Evolutionary conservation across 92 coral and sea anemone species (phyloP), one percentile per base, ranked within the genome.

Genomic region (Umimayanthus chanpuru): DNA sequence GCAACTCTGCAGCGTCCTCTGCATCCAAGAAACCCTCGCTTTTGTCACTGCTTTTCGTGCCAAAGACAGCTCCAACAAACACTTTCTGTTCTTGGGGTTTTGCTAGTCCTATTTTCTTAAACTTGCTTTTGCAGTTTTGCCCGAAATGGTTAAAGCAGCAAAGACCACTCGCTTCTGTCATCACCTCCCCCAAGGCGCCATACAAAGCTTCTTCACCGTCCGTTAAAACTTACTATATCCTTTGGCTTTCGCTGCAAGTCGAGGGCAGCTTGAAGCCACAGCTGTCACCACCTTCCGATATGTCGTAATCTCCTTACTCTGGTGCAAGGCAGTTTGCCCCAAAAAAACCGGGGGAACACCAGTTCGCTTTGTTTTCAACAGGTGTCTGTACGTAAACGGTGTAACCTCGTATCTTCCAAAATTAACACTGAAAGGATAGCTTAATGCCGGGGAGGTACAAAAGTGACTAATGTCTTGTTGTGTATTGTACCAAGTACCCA

Each of bases 401-500:
- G 91, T 92, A 12, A 92, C 89, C 36, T 87, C 89, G 55, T 38
- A 92, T 2, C 74, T 5, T 4, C 94, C 94, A 85, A 90, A 88
- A 18, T 75, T 86, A 67, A 92, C 91, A 32, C 90, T 74, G 66
- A 86, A 82, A 2, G 94, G 92, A 64, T 89, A 86, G n/a, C 90
- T 80, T 0, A 58, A 73, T 23, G 41, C 65, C 49, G 85, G 81
- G 40, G 88, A 89, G 8, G 76, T 58, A 36, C 92, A 86, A 70
- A 92, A 92, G 4, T 92, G 77, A 23, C 88, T 85, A 26, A 92
- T 89, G 65, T 92, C 92, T 44, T 9, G 2, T 16, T 23, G 28
- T 88, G 81, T 92, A n/a, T 89, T 90, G 16, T 72, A 70, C 90
- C 85, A 28, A 92, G 88, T 21, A 91, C 84, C 92, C 92, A 91